phyloP scores from a whole-genome alignment of 2,888 invertebrate species.

The Synergus itoensis region DNA sequence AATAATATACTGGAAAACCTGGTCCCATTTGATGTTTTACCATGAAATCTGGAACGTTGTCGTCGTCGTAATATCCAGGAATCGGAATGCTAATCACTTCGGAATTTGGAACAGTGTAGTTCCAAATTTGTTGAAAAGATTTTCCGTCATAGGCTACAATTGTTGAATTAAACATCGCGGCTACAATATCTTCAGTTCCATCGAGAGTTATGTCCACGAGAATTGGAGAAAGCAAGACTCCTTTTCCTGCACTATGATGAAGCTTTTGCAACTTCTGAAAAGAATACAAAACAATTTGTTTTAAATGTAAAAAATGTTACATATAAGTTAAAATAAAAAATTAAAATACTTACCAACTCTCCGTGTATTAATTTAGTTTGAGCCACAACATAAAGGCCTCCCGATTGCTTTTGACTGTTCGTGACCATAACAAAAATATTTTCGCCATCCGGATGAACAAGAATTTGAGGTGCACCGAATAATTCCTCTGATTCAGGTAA shows the following conservation, averaged over 20 bases:
- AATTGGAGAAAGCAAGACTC: conserved; percentile 84
- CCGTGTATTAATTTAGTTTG: conserved; percentile 80
- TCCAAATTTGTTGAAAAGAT: conserved; percentile 86
- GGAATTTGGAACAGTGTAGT: conserved; percentile 83
- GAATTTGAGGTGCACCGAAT: conserved; percentile 86
- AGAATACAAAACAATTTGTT: not conserved
- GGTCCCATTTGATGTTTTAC: conserved; percentile 86
- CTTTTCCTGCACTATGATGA: conserved; percentile 82
- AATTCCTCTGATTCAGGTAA: conserved; percentile 85
- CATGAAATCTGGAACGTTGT: conserved; percentile 88
- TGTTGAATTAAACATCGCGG: conserved; percentile 86
- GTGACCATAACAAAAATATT: conserved; percentile 85
- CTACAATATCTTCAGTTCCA: conserved; percentile 85
- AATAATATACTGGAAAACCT: conserved; percentile 87
- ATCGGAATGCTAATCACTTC: conserved; percentile 88
- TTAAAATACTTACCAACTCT: conserved; percentile 72
- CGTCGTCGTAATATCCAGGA: conserved; percentile 88
- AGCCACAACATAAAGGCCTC: conserved; percentile 84
- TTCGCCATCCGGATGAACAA: conserved; percentile 82
- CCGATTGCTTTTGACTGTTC: conserved; percentile 86
- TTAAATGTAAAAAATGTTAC: not conserved
- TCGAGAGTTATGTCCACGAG: conserved; percentile 87
- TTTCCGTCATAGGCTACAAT: conserved; percentile 86
- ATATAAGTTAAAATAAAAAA: conserved; percentile 15
- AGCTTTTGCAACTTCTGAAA: conserved; percentile 79